Conservation (phyloP, 2,888 invertebrate genomes). For the Torymus texanus region DNA sequence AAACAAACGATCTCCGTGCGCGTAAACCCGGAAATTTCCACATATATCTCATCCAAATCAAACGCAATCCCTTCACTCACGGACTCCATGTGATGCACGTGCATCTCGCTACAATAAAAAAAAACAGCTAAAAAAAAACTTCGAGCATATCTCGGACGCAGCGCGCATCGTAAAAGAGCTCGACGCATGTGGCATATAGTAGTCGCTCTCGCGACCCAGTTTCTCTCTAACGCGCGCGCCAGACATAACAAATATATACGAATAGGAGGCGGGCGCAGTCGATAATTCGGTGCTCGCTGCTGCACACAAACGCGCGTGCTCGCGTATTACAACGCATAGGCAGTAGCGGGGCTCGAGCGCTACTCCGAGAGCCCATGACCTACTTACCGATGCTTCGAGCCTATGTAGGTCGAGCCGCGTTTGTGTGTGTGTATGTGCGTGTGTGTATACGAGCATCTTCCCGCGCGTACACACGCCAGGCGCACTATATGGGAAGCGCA, state of each 20-base stretch:
- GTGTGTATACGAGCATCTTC: background rate
- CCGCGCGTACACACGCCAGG: no score
- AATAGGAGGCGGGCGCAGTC: slow-evolving; percentile 20
- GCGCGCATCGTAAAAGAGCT: slow-evolving; percentile 25
- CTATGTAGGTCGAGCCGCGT: slow-evolving; percentile 29
- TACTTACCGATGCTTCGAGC: slow-evolving; percentile 20
- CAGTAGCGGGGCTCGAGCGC: no score
- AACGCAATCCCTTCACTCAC: no score
- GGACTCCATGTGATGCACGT: background rate
- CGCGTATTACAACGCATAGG: no score
- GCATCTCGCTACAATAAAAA: background rate
- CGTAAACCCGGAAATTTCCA: no score
- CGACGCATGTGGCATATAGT: background rate
- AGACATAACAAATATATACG: slow-evolving; percentile 31
- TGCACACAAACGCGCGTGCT: slow-evolving; percentile 32
- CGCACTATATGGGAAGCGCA: no score
- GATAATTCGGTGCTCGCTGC: slow-evolving; percentile 48
- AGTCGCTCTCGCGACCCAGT: slow-evolving; percentile 26
- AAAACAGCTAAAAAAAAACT: background rate
- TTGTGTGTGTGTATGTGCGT: background rate
- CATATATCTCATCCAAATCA: no score
- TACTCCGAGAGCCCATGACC: slow-evolving; percentile 37
- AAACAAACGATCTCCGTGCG: no score
- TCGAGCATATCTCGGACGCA: background rate
- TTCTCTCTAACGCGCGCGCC: slow-evolving; percentile 11